These are phyloP conservation scores for Lophotriccus pileatus DNA, from an alignment of 2,797 vertebrate genomes.

Conservation along the genomic window DNA sequence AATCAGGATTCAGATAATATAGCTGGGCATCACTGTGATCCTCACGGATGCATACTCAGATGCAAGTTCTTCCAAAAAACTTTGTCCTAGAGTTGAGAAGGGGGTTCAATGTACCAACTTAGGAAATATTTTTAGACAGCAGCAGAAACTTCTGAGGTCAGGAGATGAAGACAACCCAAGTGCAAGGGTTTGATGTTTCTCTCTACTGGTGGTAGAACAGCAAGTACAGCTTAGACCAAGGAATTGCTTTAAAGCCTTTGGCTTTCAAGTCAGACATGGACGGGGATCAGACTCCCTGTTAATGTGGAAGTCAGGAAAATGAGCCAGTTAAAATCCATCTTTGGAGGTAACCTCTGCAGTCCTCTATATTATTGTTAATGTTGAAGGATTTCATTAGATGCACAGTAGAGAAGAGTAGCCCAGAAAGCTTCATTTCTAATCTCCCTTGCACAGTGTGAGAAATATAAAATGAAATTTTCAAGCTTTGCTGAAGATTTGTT, in stretches of 20 bases:
- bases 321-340: background rate
- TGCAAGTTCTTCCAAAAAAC: background rate
- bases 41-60: background rate
- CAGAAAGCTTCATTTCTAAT: background rate
- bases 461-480: background rate
- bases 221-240: background rate
- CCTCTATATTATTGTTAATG: background rate
- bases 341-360: background rate
- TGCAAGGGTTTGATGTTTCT: background rate
- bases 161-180: background rate
- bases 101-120: rapidly evolving
- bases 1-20: background rate
- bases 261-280: background rate
- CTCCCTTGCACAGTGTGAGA: background rate
- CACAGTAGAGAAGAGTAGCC: background rate
- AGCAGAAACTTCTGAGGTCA: background rate
- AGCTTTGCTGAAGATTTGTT: background rate
- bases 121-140: background rate
- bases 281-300: background rate
- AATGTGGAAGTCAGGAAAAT: background rate
- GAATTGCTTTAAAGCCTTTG: background rate
- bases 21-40: background rate
- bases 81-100: background rate
- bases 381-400: background rate
- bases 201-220: conserved; percentile 8